Evolutionary conservation across 2,113 vertebrate species (phyloP).

Genomic region (Heterotis niloticus): DNA sequence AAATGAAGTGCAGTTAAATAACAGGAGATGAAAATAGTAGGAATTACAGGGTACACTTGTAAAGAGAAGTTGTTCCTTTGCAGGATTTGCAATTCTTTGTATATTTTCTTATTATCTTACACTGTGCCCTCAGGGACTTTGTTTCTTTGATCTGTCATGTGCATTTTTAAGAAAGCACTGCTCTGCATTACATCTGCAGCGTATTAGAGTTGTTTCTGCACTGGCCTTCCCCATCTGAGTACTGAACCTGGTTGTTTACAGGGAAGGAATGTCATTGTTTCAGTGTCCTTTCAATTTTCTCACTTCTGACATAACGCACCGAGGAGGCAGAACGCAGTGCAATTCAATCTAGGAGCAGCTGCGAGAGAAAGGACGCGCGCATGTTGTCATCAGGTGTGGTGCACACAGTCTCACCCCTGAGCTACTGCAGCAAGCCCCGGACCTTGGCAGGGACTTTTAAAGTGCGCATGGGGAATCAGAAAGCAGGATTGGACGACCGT

Average conservation of each 20-base stretch:
- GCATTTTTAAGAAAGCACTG: constrained; percentile 36
- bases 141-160: constrained; percentile 47
- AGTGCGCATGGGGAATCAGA: not conserved
- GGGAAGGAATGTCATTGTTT: not conserved
- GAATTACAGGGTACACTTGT: constrained; percentile 25
- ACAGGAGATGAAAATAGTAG: constrained; percentile 6
- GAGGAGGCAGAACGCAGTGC: not conserved
- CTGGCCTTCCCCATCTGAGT: not conserved
- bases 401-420: not conserved
- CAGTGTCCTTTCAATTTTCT: not conserved
- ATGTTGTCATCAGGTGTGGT: not conserved
- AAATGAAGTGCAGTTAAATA: not conserved
- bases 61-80: constrained; percentile 42
- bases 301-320: constrained; percentile 4
- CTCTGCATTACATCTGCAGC: constrained; percentile 39
- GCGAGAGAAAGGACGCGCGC: not conserved
- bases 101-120: constrained; percentile 33
- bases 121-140: constrained; percentile 52
- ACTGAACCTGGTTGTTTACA: not conserved
- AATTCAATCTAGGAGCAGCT: not conserved
- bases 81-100: constrained; percentile 37
- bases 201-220: constrained; percentile 45
- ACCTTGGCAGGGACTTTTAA: not conserved
- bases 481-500: not conserved
- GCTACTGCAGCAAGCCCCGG: not conserved